Evolutionary conservation across 2,888 invertebrate genomes (phyloP), one percentile per base, ranked within the genome.

Genomic region (Nomada goodeniana): DNA sequence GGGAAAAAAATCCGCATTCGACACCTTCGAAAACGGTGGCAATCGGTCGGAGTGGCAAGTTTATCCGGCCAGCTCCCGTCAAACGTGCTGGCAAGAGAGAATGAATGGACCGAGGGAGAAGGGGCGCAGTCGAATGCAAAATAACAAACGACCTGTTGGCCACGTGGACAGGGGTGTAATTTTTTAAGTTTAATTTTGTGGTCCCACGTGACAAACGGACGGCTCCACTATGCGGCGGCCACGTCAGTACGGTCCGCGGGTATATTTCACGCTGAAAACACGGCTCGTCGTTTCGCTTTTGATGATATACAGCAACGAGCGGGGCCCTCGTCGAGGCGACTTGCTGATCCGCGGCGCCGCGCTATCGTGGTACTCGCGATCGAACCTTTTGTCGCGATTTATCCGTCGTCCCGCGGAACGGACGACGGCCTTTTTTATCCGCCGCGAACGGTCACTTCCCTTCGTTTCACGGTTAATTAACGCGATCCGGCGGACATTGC

Each of bases 131-230:
- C 42, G 77, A 26, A 80, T 75, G 79, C 80, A 70, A 86, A 88
- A 81, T 88, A 86, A 88, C 88, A 88, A 89, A 89, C 85, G 89
- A 88, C 85, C 81, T 76, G 81, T 83, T 88, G 85, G 82, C 76
- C 81, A 71, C 72, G 76, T 80, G 83, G 80, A 85, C 85, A 77
- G 86, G 84, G 82, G 83, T 87, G 86, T 85, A 82, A 90, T 86
- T 89, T 90, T 90, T 90, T 90, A 85, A 86, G 89, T 89, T 90
- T 90, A 90, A 90, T 90, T 90, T 86, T 86, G 87, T 75, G 90
- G 89, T 80, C 76, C 86, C 83, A 70, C 76, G 85, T 89, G 87
- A 90, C 89, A 88, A 90, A 90, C 87, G 86, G 69, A 73, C 84
- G 82, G 80, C 80, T 76, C 63, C 13, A 42, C 77, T 77, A 67